Percentiles rank a stretch among this genome's conserved stretches.
Conservation (phyloP, 2,113 vertebrate genomes). For the Narcine bancroftii region DNA sequence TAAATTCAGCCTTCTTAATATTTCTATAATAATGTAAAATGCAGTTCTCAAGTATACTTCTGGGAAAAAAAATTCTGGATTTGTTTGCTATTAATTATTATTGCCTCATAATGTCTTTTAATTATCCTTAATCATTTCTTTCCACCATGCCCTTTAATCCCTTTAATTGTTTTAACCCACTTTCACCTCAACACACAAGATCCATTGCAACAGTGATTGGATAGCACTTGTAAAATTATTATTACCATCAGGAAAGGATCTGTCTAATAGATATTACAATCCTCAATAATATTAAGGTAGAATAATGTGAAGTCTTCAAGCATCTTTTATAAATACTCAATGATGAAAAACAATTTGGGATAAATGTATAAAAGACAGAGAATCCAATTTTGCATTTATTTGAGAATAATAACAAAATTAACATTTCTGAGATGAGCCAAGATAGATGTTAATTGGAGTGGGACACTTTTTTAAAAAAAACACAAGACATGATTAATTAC, state of each 20-base stretch:
- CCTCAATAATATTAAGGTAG: background rate
- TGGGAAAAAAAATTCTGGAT: background rate
- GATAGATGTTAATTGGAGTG: background rate
- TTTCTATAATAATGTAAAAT: background rate
- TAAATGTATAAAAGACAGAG: background rate
- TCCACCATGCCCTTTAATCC: background rate
- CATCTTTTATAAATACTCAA: background rate
- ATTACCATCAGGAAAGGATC: background rate
- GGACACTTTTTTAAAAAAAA: background rate
- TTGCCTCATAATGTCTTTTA: background rate
- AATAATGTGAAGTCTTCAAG: background rate
- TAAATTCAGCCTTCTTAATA: background rate
- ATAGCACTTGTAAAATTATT: background rate
- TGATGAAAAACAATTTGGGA: background rate
- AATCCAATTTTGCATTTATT: background rate
- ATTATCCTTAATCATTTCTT: constrained; percentile 5
- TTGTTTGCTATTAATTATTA: background rate
- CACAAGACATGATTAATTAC: background rate
- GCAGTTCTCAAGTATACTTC: background rate
- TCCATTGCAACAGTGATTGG: background rate
- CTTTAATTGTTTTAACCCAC: background rate
- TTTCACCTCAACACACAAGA: background rate
- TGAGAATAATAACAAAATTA: background rate
- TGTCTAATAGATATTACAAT: background rate
- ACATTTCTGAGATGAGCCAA: background rate